Evolutionary conservation across 2,888 invertebrate genomes (phyloP), one percentile per base, ranked within the genome.

Genomic region (Andrena camellia): DNA sequence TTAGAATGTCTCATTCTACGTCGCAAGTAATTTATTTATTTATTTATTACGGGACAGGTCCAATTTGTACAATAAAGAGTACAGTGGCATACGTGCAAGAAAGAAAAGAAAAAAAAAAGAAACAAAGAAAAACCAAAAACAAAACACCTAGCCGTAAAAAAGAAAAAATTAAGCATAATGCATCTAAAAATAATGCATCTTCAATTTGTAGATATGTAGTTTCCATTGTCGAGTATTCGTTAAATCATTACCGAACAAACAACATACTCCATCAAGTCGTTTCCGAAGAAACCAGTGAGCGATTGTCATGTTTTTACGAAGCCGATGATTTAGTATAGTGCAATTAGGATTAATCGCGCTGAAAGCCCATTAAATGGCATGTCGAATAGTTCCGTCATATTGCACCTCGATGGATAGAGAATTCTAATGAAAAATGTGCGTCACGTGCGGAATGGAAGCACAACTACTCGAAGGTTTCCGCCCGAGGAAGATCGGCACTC

Each of bases 401-500:
- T 6, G 17, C 48, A 71, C 70, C 54, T n/a, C n/a, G 60, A 70
- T 54, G 42, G 33, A 2, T 31, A 26, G 59, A 48, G 78, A 64
- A 78, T 74, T 78, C 48, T 10, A 13, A 8, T 13, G 62, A n/a
- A 33, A n/a, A 10, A 17, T 20, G 17, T n/a, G 48, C 7, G 62
- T 67, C 67, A n/a, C 42, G 59, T 23, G 76, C 17, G 17, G 31
- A 52, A 33, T 50, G n/a, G 57, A n/a, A 17, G 42, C 8, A 29
- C 10, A 10, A 64, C 1, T 48, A 13, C 59, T 50, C 54, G 52
- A 50, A 74, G 60, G 8, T 23, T 52, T 29, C 0, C 0, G 33
- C 10, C 33, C 6, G 33, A n/a, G 5, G 17, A 59, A n/a, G n/a
- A 23, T 31, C 2, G 26, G 13, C 42, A 17, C 42, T 42, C 4